Base-by-base conservation (phyloP, 1,140 invertebrate genomes). In the Drosophila kepulauana region DNA sequence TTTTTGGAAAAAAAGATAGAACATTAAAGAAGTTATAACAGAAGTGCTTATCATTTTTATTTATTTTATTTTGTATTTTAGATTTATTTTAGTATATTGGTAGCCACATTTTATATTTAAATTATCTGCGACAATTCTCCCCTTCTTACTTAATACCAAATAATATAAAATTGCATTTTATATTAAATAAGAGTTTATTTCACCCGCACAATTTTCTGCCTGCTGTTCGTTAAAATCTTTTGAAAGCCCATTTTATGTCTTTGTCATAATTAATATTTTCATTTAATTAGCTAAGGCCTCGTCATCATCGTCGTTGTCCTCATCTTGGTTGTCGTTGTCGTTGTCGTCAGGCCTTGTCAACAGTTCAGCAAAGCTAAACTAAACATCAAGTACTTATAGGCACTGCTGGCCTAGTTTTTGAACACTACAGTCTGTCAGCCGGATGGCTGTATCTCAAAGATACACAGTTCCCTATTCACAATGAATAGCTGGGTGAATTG, bases 251-350 rank as follows among this genome's bases (percentile, higher is more conserved):
- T 43, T 67, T 59, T 35, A 62, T 38, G 41, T 11, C 54, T 64
- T 70, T 65, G 61, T 45, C 25, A 38, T 63, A 69, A 66, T 77
- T 77, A 75, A 88, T 87, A 80, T 87, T 87, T 84, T 87, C 77
- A 79, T 84, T 87, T 84, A 88, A 87, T 87, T 88, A 87, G 66
- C 28, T 8, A 1, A 45, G 45, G 25, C 48, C 59, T 77, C 28
- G 57, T 35, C 51, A 10, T 6, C 30, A 8, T 33, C 30, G 30
- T 33, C 30, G 30, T 7, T 8, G 30, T 33, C 30, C 20, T 25
- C 20, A 25, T 25, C 20, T 25, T 25, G 20, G 30, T 10, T 11
- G 38, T 41, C 38, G 11, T 41, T 11, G 38, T 41, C 38, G 8
- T 74, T 20, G 52, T 35, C 48, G 16, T 54, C 30, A 15, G 35